Conservation (phyloP, 2,797 vertebrate genomes). For the Sebastes hubbsi region DNA sequence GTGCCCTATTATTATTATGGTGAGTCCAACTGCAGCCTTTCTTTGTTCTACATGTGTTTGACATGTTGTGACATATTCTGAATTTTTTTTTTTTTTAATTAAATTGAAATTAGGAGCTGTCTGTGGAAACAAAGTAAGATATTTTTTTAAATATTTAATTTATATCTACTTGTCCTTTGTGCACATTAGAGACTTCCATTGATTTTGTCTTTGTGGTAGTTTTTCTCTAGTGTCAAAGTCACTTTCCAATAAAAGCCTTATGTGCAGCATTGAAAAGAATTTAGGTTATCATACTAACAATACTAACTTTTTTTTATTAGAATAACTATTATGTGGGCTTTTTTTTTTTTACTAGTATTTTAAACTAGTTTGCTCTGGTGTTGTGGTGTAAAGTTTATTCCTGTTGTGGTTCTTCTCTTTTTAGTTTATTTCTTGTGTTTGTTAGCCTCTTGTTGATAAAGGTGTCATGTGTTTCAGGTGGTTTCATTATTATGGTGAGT, state of each 20-base stretch:
- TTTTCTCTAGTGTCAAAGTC: background rate
- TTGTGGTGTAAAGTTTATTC: background rate
- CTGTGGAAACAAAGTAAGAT: background rate
- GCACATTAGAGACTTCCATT: background rate
- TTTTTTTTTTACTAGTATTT: background rate
- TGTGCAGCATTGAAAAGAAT: background rate
- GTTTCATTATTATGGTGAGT: slow-evolving; percentile 59
- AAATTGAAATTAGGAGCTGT: background rate
- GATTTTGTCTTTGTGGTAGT: background rate
- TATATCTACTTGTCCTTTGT: background rate
- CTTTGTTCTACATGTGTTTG: slow-evolving; percentile 8
- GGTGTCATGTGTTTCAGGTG: background rate
- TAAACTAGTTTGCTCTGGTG: background rate
- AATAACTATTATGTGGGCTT: background rate
- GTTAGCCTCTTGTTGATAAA: background rate
- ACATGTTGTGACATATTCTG: background rate
- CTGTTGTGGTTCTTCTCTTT: background rate
- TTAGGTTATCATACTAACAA: background rate
- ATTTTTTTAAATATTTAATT: background rate
- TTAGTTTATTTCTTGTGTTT: slow-evolving; percentile 16
- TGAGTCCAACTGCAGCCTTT: slow-evolving; percentile 57
- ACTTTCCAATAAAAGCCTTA: background rate
- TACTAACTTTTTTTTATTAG: background rate
- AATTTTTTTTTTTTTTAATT: background rate
- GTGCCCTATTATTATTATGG: slow-evolving; percentile 44